These are phyloP conservation scores for Cyclina sinensis DNA, from an alignment of 1,140 invertebrate species.

Conservation along the genomic window DNA sequence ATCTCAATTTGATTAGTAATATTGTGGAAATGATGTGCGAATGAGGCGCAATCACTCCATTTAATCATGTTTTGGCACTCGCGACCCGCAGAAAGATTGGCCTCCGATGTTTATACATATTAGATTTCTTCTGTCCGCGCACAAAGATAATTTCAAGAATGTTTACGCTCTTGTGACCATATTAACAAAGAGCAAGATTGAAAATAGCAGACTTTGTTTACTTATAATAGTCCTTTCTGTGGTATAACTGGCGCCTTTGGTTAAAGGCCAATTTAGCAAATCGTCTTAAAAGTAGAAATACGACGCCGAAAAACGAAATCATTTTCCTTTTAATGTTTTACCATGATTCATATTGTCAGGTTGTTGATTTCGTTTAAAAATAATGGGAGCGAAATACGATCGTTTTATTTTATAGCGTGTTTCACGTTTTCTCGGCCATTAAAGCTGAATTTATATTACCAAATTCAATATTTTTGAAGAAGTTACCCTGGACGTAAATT, in stretches of 20 bases:
- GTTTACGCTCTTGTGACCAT: slow-evolving; percentile 16
- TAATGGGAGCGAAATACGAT: background rate
- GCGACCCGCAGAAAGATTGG: slow-evolving; percentile 18
- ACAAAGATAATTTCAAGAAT: slow-evolving; percentile 12
- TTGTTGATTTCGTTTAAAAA: background rate
- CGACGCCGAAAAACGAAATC: slow-evolving; percentile 15
- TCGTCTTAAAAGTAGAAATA: background rate
- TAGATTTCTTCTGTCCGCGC: slow-evolving; percentile 7
- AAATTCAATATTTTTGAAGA: slow-evolving; percentile 2
- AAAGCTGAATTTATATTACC: background rate
- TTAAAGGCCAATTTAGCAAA: slow-evolving; percentile 10
- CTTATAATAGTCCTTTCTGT: background rate
- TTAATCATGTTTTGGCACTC: slow-evolving; percentile 46
- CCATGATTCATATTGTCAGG: background rate
- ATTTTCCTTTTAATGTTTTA: slow-evolving; percentile 17
- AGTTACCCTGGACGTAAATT: background rate
- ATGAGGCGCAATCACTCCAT: slow-evolving; percentile 36
- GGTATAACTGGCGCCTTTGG: background rate
- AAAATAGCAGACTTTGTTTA: slow-evolving; percentile 32
- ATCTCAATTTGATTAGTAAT: slow-evolving; percentile 56
- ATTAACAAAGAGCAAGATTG: slow-evolving; percentile 9
- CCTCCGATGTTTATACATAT: slow-evolving; percentile 15
- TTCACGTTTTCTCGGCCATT: background rate
- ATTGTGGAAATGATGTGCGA: slow-evolving; percentile 48
- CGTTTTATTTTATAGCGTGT: background rate